Percentiles rank a stretch among this genome's conserved stretches.
Evolutionary conservation across 2,113 vertebrate genomes (phyloP).

Genomic region (Sylvia atricapilla): DNA sequence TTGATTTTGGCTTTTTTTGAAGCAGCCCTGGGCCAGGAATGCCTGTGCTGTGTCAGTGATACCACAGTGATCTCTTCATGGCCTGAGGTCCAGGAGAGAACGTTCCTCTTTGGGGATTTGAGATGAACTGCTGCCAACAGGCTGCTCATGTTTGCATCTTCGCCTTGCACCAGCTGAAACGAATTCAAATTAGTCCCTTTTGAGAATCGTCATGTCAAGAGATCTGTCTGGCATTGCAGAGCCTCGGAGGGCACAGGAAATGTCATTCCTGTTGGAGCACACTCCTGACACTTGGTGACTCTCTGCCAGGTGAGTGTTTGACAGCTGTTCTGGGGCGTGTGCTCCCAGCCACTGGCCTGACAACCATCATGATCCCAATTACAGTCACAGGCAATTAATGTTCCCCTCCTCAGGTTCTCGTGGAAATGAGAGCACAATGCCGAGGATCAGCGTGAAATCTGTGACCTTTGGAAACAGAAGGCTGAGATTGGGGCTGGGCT

Average conservation of each 20-base stretch:
- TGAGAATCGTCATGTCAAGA: conserved; percentile 27
- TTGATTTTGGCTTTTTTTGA: conserved; percentile 9
- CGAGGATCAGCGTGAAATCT: conserved; percentile 56
- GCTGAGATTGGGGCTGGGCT: conserved; percentile 23
- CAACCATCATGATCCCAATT: conserved; percentile 71
- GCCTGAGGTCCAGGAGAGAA: background rate
- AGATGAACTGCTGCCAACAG: background rate
- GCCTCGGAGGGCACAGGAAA: conserved; percentile 26
- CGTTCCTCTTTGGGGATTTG: background rate
- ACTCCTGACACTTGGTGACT: conserved; percentile 43
- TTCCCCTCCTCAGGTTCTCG: conserved; percentile 63
- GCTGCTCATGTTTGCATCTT: background rate
- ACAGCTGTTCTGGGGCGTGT: conserved; percentile 74
- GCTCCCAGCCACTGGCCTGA: conserved; percentile 64
- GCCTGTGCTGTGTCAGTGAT: background rate
- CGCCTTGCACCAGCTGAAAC: background rate
- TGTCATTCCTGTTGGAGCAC: conserved; percentile 41
- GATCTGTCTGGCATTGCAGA: conserved; percentile 1
- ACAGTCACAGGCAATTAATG: conserved; percentile 76
- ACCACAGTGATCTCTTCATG: background rate
- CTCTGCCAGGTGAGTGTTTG: conserved; percentile 68
- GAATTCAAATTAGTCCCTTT: conserved; percentile 51
- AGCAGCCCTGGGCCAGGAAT: background rate
- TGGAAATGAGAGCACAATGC: conserved; percentile 51
- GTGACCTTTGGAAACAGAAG: conserved; percentile 71